Evolutionary conservation across 2,113 vertebrate genomes (phyloP), one percentile per base, ranked within the genome.

Genomic region (Tychaedon coryphoeus): DNA sequence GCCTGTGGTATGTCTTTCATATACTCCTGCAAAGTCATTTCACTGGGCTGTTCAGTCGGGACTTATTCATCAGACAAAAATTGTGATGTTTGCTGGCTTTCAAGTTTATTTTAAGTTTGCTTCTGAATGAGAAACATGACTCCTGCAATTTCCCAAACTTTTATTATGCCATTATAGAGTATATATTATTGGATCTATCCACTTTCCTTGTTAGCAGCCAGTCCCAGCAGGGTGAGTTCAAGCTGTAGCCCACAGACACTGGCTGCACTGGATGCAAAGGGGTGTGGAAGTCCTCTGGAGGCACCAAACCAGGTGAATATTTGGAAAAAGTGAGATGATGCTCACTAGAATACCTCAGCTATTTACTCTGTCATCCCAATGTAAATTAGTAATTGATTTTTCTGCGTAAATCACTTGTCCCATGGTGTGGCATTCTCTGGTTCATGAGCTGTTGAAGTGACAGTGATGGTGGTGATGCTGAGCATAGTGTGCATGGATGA

Each of bases 1-100:
- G 87, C 94, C 93, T 95, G 69, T 69, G 94, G 96, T 97, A 93
- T 96, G 94, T 93, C 96, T 97, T 97, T 96, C 97, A 97, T 96
- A 97, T 71, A 91, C 60, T 92, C 80, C 81, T 79, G 92, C 97
- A 97, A 97, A 98, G 96, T 92, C 90, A 84, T 90, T 96, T 93
- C 64, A 72, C 64, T 62, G 53, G 36, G 33, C 72, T 91, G 71
- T 72, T 80, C 88, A 90, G 78, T 33, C 14, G 22, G 53, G 80
- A 90, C 47, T 86, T 94, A 93, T 95, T 92, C 72, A 95, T 65
- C 47, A 95, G 76, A 88, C 84, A 93, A 90, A 96, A 97, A 97
- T 91, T 92, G 82, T 96, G 93, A 70, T 90, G 83, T 86, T 89
- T 91, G 64, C 56, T 94, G 88, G 76, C 92, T 91, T 97, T 97